phyloP scores from a whole-genome alignment of 2,113 vertebrate species.

The Globicephala melas region DNA sequence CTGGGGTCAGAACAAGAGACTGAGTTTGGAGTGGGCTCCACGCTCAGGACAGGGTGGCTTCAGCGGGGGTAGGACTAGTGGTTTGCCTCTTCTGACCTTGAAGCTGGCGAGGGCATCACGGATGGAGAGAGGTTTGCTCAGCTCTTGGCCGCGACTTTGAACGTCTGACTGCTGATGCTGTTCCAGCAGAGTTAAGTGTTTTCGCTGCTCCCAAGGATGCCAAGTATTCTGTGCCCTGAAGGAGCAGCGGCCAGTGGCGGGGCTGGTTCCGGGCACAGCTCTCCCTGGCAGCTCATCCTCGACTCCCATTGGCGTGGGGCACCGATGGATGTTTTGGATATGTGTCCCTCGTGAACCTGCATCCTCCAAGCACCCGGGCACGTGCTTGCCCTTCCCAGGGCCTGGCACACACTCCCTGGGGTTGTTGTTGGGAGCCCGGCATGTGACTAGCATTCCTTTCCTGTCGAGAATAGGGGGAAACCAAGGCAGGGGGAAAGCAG shows the following conservation, averaged over 20 bases:
- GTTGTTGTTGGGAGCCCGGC: not conserved
- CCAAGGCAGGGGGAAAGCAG: not conserved
- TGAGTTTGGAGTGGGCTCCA: not conserved
- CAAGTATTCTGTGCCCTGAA: constrained; percentile 44
- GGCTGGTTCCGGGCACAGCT: constrained; percentile 38
- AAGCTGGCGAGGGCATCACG: not conserved
- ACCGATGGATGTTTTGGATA: constrained; percentile 42
- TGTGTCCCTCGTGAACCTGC: not conserved
- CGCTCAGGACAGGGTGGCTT: not conserved
- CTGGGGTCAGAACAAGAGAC: not conserved
- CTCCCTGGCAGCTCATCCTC: constrained; percentile 19
- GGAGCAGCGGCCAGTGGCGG: not conserved
- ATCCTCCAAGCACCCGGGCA: not conserved
- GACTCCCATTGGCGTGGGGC: not conserved
- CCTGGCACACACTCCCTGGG: not conserved
- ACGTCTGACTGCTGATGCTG: not conserved
- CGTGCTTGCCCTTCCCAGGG: not conserved
- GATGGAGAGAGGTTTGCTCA: constrained; percentile 10
- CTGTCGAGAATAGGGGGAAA: not conserved
- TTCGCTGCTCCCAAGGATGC: constrained; percentile 8
- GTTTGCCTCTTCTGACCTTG: constrained; percentile 49
- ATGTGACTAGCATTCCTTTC: not conserved
- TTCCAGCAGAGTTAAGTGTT: constrained; percentile 61
- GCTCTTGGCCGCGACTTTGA: constrained; percentile 30
- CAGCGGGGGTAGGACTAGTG: rapidly evolving